Evolutionary conservation across 1,140 invertebrate species (phyloP).

Genomic region (Meloidogyne floridensis): DNA sequence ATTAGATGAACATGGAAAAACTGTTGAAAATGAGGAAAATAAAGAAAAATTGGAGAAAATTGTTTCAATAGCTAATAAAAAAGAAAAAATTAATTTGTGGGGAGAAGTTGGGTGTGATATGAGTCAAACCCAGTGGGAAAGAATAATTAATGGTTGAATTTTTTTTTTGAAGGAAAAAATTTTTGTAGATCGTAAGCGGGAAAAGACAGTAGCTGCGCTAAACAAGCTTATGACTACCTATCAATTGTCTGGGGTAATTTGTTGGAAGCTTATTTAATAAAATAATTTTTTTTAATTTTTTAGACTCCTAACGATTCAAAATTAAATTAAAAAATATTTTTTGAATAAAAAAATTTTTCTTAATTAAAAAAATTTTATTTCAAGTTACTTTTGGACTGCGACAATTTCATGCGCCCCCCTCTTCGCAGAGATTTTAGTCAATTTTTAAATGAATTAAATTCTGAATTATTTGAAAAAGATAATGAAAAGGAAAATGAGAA

Average conservation of each 20-base stretch:
- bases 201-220: not conserved
- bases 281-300: not conserved
- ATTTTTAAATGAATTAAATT: not conserved
- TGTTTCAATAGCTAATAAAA: not conserved
- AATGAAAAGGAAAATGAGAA: not conserved
- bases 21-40: not conserved
- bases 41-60: not conserved
- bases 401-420: not conserved
- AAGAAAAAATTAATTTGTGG: not conserved
- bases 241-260: conserved; percentile 21
- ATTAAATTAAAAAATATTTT: too few species aligned
- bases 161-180: not conserved
- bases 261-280: not conserved
- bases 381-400: conserved; percentile 24
- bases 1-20: not conserved
- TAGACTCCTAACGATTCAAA: not conserved
- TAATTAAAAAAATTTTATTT: not conserved
- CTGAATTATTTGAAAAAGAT: conserved; percentile 10
- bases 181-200: not conserved
- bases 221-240: not conserved
- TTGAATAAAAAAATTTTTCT: not conserved
- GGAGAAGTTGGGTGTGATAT: not conserved
- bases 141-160: not conserved
- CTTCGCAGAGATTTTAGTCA: conserved; percentile 14
- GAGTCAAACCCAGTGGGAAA: not conserved